These are phyloP conservation scores for Netelia inedita DNA, from an alignment of 2,888 invertebrate genomes.

Conservation along the genomic window DNA sequence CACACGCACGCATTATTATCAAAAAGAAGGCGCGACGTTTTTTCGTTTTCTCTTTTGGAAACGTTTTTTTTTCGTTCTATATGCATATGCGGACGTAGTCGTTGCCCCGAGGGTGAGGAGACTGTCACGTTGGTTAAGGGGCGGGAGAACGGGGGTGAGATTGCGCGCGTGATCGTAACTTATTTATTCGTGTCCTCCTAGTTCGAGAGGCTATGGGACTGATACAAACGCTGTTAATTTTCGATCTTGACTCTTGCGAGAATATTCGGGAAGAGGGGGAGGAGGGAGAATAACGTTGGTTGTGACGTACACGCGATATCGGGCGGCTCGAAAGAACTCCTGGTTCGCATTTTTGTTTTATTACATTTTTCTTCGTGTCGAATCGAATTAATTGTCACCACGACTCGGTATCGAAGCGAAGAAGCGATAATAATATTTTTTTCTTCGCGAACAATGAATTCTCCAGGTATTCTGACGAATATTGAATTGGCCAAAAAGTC, in stretches of 20 bases:
- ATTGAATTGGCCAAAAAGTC: neutral
- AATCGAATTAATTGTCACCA: neutral
- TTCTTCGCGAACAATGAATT: neutral
- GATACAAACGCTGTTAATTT: constrained; percentile 3
- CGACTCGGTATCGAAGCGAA: neutral
- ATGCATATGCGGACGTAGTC: neutral
- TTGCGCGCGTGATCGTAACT: constrained; percentile 47
- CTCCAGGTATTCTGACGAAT: neutral
- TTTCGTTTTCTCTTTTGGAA: constrained; percentile 10
- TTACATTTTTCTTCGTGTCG: too few relatives aligned
- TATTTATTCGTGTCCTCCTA: constrained; percentile 42
- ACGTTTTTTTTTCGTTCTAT: neutral
- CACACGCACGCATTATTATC: constrained; percentile 75
- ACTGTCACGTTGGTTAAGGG: neutral
- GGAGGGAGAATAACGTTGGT: neutral
- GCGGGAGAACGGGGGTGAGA: constrained; percentile 4
- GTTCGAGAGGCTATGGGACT: constrained; percentile 8
- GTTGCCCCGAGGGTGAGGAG: constrained; percentile 3
- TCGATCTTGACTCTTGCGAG: neutral
- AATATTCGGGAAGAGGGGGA: constrained; percentile 32
- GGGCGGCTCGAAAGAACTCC: too few relatives aligned
- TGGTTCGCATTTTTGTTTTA: too few relatives aligned
- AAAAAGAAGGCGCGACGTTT: constrained; percentile 58
- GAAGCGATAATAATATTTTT: neutral
- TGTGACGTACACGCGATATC: too few relatives aligned